Evolutionary conservation across 2,797 vertebrate species (phyloP).

Genomic region (Lepilemur septentrionalis): DNA sequence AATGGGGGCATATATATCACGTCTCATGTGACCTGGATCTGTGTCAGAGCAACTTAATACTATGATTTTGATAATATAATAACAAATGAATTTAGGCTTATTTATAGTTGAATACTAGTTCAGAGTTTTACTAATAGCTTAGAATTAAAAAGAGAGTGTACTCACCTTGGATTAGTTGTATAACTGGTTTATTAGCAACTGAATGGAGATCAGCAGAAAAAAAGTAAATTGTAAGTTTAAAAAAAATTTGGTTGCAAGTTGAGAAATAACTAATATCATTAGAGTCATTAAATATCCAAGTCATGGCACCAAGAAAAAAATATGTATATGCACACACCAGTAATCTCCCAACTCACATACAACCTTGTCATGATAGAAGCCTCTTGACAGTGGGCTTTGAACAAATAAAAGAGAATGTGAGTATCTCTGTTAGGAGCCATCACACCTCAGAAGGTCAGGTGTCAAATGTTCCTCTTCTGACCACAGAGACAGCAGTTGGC

Average conservation of each 20-base stretch:
- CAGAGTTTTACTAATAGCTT: not conserved
- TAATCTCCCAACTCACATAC: not conserved
- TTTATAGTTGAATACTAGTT: not conserved
- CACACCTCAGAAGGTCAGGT: not conserved
- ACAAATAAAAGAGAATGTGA: not conserved
- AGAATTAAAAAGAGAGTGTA: not conserved
- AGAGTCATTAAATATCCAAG: not conserved
- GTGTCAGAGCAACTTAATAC: not conserved
- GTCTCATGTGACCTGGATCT: not conserved
- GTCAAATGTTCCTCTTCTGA: not conserved
- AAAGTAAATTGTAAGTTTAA: not conserved
- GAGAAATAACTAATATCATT: not conserved
- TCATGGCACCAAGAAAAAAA: too few relatives aligned
- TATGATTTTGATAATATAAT: constrained; percentile 8
- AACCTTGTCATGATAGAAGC: not conserved
- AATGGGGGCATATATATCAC: not conserved
- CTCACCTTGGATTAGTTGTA: not conserved
- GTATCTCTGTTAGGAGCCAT: not conserved
- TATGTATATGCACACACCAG: not conserved
- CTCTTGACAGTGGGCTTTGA: not conserved
- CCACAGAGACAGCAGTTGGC: not conserved
- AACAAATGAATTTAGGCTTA: not conserved
- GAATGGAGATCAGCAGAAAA: not conserved
- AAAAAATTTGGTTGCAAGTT: not conserved
- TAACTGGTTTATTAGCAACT: not conserved